Percentiles rank a stretch among this genome's conserved stretches.
These are phyloP conservation scores for Astropecten irregularis DNA, from an alignment of 53 echinoderm and acorn worm genomes.

Conservation along the genomic window DNA sequence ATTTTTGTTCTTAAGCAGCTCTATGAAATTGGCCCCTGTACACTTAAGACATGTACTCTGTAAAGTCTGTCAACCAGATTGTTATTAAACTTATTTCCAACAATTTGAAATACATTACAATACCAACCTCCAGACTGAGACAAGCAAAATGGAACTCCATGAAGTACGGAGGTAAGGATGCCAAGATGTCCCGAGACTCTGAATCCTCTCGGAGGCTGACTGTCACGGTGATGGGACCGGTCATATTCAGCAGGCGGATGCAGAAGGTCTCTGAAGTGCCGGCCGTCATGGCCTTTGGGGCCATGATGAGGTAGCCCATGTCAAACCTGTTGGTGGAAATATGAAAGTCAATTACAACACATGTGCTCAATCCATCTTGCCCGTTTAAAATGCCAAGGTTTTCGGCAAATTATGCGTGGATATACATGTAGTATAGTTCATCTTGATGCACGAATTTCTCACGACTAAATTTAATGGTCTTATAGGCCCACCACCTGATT, in stretches of 20 bases:
- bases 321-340: conserved; percentile 2
- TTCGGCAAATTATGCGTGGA: too few species aligned
- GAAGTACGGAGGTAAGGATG: conserved; percentile 44
- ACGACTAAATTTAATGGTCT: too few species aligned
- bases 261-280: conserved; percentile 50
- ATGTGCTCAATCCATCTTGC: not conserved
- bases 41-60: too few species aligned
- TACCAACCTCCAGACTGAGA: conserved; percentile 32
- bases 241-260: conserved; percentile 55
- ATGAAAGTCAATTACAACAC: too few species aligned
- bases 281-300: conserved; percentile 50
- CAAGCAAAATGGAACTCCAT: conserved; percentile 58
- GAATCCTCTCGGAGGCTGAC: conserved; percentile 27
- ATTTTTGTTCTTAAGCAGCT: too few species aligned
- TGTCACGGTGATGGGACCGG: conserved; percentile 46
- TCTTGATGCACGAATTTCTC: too few species aligned
- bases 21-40: too few species aligned
- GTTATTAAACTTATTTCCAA: too few species aligned
- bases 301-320: conserved; percentile 53
- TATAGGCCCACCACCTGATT: too few species aligned
- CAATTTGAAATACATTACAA: too few species aligned
- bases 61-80: too few species aligned
- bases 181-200: not conserved
- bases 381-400: not conserved
- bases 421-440: too few species aligned